These are phyloP conservation scores for Eristalinus aeneus DNA, from an alignment of 2,888 invertebrate genomes.

Conservation along the genomic window DNA sequence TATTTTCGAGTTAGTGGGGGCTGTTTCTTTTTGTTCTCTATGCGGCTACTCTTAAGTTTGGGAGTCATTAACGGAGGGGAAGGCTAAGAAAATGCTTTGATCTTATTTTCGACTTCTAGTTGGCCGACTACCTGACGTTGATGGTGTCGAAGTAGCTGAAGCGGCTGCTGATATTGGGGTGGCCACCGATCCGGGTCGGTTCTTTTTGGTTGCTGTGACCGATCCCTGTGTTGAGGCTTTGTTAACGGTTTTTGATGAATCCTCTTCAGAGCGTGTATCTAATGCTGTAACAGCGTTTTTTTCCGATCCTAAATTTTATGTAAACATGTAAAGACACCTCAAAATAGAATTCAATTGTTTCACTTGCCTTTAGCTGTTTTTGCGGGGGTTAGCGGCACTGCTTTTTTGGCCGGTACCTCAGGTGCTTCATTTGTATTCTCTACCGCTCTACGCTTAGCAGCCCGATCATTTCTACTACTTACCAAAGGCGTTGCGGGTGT, in stretches of 20 bases:
- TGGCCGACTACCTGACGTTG: conserved; percentile 67
- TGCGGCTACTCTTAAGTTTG: conserved; percentile 40
- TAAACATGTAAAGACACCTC: too few species aligned
- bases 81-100: conserved; percentile 59
- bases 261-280: conserved; percentile 27
- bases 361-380: conserved; percentile 69
- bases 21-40: conserved; percentile 39
- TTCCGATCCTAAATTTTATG: conserved; percentile 43
- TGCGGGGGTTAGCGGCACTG: conserved; percentile 25
- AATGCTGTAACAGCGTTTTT: conserved; percentile 31
- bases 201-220: conserved; percentile 63
- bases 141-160: conserved; percentile 33
- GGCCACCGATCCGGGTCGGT: conserved; percentile 20
- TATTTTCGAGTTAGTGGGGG: conserved; percentile 1
- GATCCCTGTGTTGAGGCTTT: conserved; percentile 42
- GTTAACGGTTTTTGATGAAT: conserved; percentile 42
- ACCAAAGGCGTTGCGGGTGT: conserved; percentile 70
- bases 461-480: conserved; percentile 74
- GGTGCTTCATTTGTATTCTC: conserved; percentile 49
- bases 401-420: conserved; percentile 70
- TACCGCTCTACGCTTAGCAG: conserved; percentile 74
- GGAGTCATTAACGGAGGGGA: conserved; percentile 53
- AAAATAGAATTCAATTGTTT: not conserved
- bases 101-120: conserved; percentile 74
- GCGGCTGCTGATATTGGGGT: conserved; percentile 25